Base-by-base conservation (phyloP, 2,888 invertebrate species). In the Leptinotarsa haldemani region DNA sequence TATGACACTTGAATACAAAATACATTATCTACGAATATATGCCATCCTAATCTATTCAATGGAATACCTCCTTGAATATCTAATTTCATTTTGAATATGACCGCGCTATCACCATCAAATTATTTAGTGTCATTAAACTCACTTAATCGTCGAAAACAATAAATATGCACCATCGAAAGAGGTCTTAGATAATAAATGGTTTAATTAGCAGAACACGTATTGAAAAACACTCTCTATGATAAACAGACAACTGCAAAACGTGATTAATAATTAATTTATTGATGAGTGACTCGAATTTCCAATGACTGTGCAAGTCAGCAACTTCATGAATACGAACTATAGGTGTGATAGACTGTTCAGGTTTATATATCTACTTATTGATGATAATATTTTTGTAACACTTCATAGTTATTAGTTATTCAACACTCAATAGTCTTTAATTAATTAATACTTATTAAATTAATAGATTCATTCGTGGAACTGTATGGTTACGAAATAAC, bases 131-230 rank as follows among this genome's bases (percentile, higher is more conserved):
- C 79, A 79, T 78, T 79, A 79, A 78, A 79, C 79, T 68, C 67
- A 67, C 75, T 22, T 77, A 74, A 77, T 78, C 75, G 73, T 73
- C 73, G 61, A 74, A 77, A 75, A 76, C 74, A 79, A 77, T 77
- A 79, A 79, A 79, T 78, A 79, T 77, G 74, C 75, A 78, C 74
- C 73, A 73, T 66, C 73, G 74, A 75, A 77, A 78, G 80, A 76
- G 76, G 74, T 73, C 77, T 78, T 78, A 77, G 79, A 80, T 81
- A 79, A 80, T 79, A 77, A 79, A 79, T 80, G 78, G 79, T 80
- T 81, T 81, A 82, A 82, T 81, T 82, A 82, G 78, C 81, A 78
- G 75, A 79, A 77, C 82, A 82, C 82, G 82, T 82, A 81, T 79
- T 77, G 80, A 75, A 79, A 77, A 78, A 79, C 79, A 73, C 69